Percentiles rank a stretch among this genome's conserved stretches.
phyloP scores from a whole-genome alignment of 2,797 vertebrate genomes.

The Ateles fusciceps region DNA sequence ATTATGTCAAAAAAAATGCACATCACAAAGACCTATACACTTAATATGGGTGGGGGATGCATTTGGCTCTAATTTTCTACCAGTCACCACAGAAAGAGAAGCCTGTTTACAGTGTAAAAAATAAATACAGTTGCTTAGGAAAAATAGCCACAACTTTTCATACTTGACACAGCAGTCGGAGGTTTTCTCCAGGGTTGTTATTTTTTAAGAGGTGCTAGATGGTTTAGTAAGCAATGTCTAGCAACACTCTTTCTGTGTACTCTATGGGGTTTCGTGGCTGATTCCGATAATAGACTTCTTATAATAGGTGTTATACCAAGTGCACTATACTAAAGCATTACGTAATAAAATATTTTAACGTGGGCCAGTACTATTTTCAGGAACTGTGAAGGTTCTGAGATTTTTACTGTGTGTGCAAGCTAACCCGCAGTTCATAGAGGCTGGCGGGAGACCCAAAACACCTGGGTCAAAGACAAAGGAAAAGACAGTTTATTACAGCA shows the following conservation, averaged over 20 bases:
- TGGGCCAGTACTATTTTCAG: background rate
- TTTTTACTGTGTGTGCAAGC: background rate
- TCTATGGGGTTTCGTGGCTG: background rate
- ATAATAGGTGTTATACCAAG: background rate
- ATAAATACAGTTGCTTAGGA: slow-evolving; percentile 14
- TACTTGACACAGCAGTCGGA: background rate
- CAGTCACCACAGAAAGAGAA: background rate
- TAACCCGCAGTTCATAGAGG: background rate
- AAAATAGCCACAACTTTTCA: background rate
- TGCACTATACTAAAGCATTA: background rate
- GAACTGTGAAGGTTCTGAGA: background rate
- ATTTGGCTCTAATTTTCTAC: slow-evolving; percentile 16
- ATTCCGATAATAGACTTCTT: background rate
- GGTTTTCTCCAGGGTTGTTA: background rate
- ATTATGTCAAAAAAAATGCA: slow-evolving; percentile 10
- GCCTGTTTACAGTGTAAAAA: background rate
- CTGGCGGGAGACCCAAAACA: background rate
- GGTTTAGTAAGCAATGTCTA: background rate
- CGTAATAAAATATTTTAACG: slow-evolving; percentile 7
- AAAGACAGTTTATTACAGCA: background rate
- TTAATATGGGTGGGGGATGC: background rate
- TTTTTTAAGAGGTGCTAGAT: background rate
- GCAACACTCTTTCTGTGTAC: background rate
- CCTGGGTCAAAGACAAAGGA: background rate
- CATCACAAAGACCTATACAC: background rate